These are phyloP conservation scores for Chrysolina americana DNA, from an alignment of 2,888 invertebrate species.

Conservation along the genomic window DNA sequence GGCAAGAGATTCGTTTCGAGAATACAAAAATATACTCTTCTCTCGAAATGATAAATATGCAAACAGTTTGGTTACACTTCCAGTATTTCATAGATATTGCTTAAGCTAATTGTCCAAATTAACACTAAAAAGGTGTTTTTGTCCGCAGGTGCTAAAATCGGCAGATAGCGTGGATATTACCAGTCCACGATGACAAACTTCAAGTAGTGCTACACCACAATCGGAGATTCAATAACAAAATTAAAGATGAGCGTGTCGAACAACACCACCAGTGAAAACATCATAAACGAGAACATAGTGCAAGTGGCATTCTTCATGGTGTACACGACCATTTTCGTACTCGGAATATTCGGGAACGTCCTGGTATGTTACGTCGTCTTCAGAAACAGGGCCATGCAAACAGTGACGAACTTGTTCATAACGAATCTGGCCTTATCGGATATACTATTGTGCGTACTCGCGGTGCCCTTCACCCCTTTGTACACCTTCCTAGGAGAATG, in stretches of 20 bases:
- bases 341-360: slow-evolving; percentile 91
- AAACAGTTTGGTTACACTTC: slow-evolving; percentile 7
- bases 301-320: slow-evolving; percentile 83
- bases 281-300: slow-evolving; percentile 78
- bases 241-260: slow-evolving; percentile 40
- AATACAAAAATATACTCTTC: slow-evolving; percentile 14
- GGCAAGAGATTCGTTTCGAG: neutral
- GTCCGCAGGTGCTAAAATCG: slow-evolving; percentile 47
- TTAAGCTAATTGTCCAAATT: slow-evolving; percentile 40
- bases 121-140: slow-evolving; percentile 47
- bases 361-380: slow-evolving; percentile 95
- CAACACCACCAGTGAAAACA: slow-evolving; percentile 52
- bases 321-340: slow-evolving; percentile 88
- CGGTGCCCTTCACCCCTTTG: slow-evolving; percentile 96
- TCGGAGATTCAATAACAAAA: neutral
- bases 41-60: neutral
- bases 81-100: slow-evolving; percentile 19
- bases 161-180: slow-evolving; percentile 7
- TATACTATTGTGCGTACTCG: slow-evolving; percentile 91
- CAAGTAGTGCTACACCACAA: slow-evolving; percentile 16
- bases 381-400: slow-evolving; percentile 95
- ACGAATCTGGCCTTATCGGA: slow-evolving; percentile 96
- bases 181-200: slow-evolving; percentile 17
- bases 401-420: slow-evolving; percentile 98
- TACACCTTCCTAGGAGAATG: slow-evolving; percentile 93